Evolutionary conservation across 2,797 vertebrate genomes (phyloP).

Genomic region (Pitangus sulphuratus): DNA sequence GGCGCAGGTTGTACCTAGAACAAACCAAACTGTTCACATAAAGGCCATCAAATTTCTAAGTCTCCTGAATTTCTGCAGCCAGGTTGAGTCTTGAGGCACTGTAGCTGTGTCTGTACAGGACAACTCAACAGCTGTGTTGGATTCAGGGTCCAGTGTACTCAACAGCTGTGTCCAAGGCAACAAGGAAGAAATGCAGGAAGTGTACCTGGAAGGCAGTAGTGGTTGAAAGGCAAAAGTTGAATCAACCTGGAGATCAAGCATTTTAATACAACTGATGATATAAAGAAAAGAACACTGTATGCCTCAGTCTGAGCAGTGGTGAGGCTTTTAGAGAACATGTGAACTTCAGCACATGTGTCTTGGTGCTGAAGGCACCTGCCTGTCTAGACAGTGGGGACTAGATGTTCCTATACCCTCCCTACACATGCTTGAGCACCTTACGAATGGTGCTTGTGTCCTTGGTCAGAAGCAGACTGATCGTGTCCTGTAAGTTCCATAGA

Average conservation of each 20-base stretch:
- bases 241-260: background rate
- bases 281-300: background rate
- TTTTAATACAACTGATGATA: background rate
- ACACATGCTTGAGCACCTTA: background rate
- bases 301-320: background rate
- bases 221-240: background rate
- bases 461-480: background rate
- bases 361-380: background rate
- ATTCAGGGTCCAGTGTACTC: background rate
- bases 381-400: background rate
- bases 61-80: background rate
- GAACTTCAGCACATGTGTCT: background rate
- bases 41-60: background rate
- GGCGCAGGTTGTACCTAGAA: background rate
- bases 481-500: accelerated
- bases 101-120: background rate
- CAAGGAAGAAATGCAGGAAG: background rate
- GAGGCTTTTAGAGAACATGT: background rate
- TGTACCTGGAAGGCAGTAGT: background rate
- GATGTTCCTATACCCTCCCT: background rate
- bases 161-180: background rate
- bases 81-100: background rate
- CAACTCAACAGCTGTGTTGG: background rate
- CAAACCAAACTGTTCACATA: background rate
- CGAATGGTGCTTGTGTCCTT: background rate